Percentiles rank a stretch among this genome's conserved stretches.
phyloP scores from a whole-genome alignment of 1,140 invertebrate genomes.

The Lepidurus couesii region DNA sequence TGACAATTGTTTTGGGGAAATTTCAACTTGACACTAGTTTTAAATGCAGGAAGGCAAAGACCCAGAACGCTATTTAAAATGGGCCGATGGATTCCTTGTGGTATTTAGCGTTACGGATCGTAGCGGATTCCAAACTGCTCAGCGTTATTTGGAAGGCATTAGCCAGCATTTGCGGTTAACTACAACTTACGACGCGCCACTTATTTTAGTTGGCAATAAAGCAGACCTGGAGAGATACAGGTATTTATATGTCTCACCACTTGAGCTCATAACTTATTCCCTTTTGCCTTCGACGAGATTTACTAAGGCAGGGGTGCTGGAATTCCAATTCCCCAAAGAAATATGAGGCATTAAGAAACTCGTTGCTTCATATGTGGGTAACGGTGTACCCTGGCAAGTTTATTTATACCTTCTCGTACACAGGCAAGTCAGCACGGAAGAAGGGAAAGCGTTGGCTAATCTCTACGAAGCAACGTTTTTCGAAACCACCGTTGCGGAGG shows the following conservation, averaged over 20 bases:
- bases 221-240: slow-evolving; percentile 48
- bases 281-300: background rate
- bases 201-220: slow-evolving; percentile 49
- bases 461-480: slow-evolving; percentile 44
- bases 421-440: slow-evolving; percentile 45
- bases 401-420: background rate
- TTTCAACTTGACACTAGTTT: no score
- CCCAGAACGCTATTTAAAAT: slow-evolving; percentile 45
- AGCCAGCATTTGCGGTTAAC: slow-evolving; percentile 42
- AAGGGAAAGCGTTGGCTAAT: slow-evolving; percentile 42
- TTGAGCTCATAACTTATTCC: slow-evolving; percentile 16
- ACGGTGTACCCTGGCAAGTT: background rate
- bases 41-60: slow-evolving; percentile 39
- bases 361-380: slow-evolving; percentile 17
- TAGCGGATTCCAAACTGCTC: slow-evolving; percentile 44
- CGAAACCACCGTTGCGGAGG: slow-evolving; percentile 46
- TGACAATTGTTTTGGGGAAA: no score
- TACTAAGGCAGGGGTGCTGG: slow-evolving; percentile 18
- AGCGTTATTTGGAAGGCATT: slow-evolving; percentile 44
- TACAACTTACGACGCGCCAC: slow-evolving; percentile 42
- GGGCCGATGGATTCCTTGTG: slow-evolving; percentile 48
- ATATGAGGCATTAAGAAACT: slow-evolving; percentile 23
- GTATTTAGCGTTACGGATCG: slow-evolving; percentile 47
- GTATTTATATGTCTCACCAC: slow-evolving; percentile 37
- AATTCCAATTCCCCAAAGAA: background rate